A percentile compares a stretch with the other conserved stretches of the same genome.
These are phyloP conservation scores for Apeira syringaria DNA, from an alignment of 2,888 invertebrate species.

Conservation along the genomic window DNA sequence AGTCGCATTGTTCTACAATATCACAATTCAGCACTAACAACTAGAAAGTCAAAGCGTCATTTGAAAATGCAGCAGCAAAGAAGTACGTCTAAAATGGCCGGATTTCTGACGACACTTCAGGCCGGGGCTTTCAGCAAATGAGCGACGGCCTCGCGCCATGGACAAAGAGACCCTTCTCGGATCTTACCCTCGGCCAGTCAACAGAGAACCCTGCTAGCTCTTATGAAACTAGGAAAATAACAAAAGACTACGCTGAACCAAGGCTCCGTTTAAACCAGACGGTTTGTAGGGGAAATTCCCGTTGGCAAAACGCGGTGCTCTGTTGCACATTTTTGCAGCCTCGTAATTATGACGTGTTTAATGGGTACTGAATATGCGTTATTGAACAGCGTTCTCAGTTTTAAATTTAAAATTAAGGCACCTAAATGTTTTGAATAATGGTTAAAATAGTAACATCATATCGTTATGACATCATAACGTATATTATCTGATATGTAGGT, in stretches of 20 bases:
- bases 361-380: no score
- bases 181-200: conserved; percentile 37
- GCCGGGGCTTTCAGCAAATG: conserved; percentile 71
- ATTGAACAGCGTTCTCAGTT: no score
- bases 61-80: conserved; percentile 42
- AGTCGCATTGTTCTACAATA: not conserved
- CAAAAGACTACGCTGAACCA: conserved; percentile 34
- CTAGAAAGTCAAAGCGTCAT: conserved; percentile 34
- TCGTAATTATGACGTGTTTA: conserved; percentile 16
- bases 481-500: no score
- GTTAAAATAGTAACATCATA: no score
- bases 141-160: conserved; percentile 56
- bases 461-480: no score
- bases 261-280: conserved; percentile 46
- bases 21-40: conserved; percentile 23
- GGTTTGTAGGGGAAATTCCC: conserved; percentile 35
- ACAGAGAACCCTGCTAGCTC: conserved; percentile 33
- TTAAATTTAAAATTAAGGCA: no score
- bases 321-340: conserved; percentile 52
- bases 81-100: conserved; percentile 51
- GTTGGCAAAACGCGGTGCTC: conserved; percentile 22
- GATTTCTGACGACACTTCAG: conserved; percentile 63
- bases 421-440: no score
- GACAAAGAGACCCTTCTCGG: conserved; percentile 62
- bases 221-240: conserved; percentile 36